These are phyloP conservation scores for Hippopotamus amphibius DNA, from an alignment of 2,113 vertebrate genomes.

Conservation along the genomic window DNA sequence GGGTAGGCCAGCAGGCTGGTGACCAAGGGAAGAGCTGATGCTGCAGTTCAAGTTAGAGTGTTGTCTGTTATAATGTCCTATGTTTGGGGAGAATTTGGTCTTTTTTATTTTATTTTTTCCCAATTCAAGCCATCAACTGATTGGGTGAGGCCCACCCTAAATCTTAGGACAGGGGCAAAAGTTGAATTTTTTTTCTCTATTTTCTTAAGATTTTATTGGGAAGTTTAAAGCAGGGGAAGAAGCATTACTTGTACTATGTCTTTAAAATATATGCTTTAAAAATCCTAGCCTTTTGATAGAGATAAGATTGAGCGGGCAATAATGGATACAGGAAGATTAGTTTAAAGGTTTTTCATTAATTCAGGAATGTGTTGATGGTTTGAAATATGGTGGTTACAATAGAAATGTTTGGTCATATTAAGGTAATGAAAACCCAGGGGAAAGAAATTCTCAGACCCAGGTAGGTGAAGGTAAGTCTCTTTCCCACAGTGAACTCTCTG, in stretches of 20 bases:
- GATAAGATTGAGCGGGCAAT: not conserved
- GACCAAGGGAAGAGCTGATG: not conserved
- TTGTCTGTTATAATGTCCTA: not conserved
- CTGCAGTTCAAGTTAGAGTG: not conserved
- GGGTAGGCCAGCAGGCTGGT: not conserved
- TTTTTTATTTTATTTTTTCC: not conserved
- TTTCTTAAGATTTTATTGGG: not conserved
- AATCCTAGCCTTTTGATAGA: not conserved
- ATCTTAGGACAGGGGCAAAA: not conserved
- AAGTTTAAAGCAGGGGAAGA: not conserved
- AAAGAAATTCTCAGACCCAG: not conserved
- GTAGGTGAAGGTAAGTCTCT: not conserved
- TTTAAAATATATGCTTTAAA: not conserved
- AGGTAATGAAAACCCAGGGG: not conserved
- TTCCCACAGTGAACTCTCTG: not conserved
- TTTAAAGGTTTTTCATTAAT: not conserved
- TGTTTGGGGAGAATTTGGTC: not conserved
- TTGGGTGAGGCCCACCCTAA: not conserved
- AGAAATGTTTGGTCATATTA: constrained; percentile 19
- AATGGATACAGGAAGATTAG: not conserved
- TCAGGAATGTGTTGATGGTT: not conserved
- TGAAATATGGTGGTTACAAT: not conserved
- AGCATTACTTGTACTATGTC: not conserved
- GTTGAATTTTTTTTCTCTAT: not conserved
- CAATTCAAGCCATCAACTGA: not conserved